These are phyloP conservation scores for Oplegnathus fasciatus DNA, from an alignment of 2,113 vertebrate species.

Conservation along the genomic window DNA sequence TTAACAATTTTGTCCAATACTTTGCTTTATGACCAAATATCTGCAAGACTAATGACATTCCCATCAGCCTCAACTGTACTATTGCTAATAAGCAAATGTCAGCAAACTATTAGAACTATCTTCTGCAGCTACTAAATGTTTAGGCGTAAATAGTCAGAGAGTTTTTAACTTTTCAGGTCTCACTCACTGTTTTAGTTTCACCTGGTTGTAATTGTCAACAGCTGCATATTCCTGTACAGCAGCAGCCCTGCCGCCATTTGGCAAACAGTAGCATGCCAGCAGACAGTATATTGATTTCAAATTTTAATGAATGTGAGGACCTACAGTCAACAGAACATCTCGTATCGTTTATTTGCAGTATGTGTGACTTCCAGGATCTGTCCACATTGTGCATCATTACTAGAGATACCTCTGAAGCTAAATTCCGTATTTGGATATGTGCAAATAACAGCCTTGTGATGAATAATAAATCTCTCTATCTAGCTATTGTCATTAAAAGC, in stretches of 20 bases:
- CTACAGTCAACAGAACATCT: background rate
- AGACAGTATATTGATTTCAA: conserved; percentile 29
- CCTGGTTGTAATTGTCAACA: no score
- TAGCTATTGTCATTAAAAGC: conserved; percentile 14
- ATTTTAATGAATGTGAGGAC: conserved; percentile 17
- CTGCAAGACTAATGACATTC: background rate
- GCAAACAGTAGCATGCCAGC: background rate
- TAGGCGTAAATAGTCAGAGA: background rate
- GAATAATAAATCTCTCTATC: conserved; percentile 33
- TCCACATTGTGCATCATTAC: conserved; percentile 3
- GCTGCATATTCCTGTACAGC: background rate
- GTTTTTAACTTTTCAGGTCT: background rate
- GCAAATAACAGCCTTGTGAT: conserved; percentile 14
- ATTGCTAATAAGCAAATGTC: background rate
- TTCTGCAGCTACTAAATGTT: background rate
- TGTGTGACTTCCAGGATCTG: background rate
- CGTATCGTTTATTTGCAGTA: background rate
- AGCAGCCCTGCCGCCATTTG: background rate
- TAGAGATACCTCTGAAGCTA: background rate
- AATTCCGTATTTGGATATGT: conserved; percentile 28
- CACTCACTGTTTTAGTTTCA: background rate
- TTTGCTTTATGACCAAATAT: no score
- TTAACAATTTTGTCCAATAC: no score
- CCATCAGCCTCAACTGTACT: background rate
- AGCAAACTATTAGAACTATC: background rate